Evolutionary conservation across 2,888 invertebrate genomes (phyloP), one percentile per base, ranked within the genome.

Genomic region (Andrena praecox): DNA sequence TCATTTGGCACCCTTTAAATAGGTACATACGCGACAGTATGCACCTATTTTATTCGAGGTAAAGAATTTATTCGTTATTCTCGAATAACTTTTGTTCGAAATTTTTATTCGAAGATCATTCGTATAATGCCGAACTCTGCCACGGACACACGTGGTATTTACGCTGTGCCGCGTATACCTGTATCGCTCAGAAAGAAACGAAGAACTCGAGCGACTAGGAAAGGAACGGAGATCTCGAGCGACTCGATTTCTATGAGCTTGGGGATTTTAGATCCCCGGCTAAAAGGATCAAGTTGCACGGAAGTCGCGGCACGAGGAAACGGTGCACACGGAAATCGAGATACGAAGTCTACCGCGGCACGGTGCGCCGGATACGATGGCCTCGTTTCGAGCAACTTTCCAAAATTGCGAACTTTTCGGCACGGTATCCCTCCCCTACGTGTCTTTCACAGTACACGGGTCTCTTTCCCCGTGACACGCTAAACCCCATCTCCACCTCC

Each of bases 361-460:
- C 48, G 27, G 7, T 16, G 16, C 60, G 63, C 33, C 42, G 66
- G 42, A 74, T 56, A 76, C 27, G 73, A 72, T 54, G 77, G 67
- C 67, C 56, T 76, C 68, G 75, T 82, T 71, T 35, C 31, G 33
- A 56, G 16, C n/a, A 84, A 82, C 75, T 87, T 87, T 59, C 62
- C 70, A 69, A 76, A 72, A 85, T 78, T 77, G 70, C 54, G 69
- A 84, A 68, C 60, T 62, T 29, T 20, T 7, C 63, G 33, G 56
- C 56, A 29, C 35, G 35, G 20, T 35, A n/a, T 35, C 31, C 35
- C 24, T 24, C 33, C 16, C 59, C 5, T 29, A 24, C 54, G 31
- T 33, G 67, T 27, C 27, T 56, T 10, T 20, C 52, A 52, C 10
- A 42, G 56, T 56, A 12, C 56, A 56, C 10, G 56, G 10, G 56